phyloP scores from a whole-genome alignment of 2,888 invertebrate genomes.

The Stenodema calcarata region DNA sequence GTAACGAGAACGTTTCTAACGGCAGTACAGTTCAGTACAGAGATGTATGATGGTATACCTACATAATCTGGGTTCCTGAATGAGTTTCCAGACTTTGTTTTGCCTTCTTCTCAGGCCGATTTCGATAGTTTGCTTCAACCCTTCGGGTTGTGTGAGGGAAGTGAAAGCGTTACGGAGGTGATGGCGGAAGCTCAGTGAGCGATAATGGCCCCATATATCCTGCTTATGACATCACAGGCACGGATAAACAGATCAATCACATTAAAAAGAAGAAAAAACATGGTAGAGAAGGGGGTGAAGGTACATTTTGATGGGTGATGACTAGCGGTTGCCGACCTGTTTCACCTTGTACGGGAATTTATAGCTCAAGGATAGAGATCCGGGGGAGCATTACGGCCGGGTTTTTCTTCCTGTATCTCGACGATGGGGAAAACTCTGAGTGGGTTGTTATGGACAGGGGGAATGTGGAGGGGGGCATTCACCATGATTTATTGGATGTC shows the following conservation, averaged over 20 bases:
- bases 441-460: background rate
- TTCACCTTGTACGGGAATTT: conserved; percentile 12
- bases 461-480: background rate
- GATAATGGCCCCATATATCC: conserved; percentile 29
- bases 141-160: no score
- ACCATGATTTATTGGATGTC: conserved; percentile 29
- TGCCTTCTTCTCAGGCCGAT: no score
- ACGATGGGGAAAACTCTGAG: background rate
- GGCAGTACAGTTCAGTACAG: no score
- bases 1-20: no score
- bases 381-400: background rate
- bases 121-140: no score
- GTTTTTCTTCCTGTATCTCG: background rate
- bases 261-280: conserved; percentile 39
- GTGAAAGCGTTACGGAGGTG: background rate
- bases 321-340: background rate
- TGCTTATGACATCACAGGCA: conserved; percentile 5
- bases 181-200: background rate
- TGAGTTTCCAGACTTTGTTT: no score
- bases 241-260: conserved; percentile 40
- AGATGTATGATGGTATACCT: no score
- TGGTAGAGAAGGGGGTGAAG: background rate
- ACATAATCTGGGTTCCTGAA: no score
- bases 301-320: background rate
- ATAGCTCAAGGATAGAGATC: conserved; percentile 24